Percentiles rank a stretch among this genome's conserved stretches.
phyloP scores from a whole-genome alignment of 2,113 vertebrate species.

The Hypocryptadius cinnamomeus region DNA sequence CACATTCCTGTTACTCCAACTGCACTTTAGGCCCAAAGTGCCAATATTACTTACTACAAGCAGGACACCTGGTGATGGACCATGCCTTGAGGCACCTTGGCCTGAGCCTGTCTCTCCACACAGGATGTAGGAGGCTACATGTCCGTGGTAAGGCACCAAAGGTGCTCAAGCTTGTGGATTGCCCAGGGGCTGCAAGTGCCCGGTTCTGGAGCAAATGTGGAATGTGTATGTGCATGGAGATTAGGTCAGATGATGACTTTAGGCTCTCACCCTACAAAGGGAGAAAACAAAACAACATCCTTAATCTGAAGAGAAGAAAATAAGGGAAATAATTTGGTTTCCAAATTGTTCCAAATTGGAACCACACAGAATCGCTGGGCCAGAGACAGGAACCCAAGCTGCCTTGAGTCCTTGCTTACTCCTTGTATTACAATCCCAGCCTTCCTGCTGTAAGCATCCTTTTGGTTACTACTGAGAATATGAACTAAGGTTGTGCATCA shows the following conservation, averaged over 20 bases:
- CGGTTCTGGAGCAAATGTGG: neutral
- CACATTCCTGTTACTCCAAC: neutral
- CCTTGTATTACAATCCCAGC: neutral
- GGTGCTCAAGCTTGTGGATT: neutral
- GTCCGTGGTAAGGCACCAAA: neutral
- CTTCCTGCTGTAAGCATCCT: neutral
- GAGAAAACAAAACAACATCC: neutral
- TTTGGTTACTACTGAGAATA: neutral
- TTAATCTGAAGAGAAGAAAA: neutral
- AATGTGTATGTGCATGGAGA: neutral
- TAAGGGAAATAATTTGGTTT: neutral
- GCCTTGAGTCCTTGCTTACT: neutral
- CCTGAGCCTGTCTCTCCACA: neutral
- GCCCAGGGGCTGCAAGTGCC: neutral
- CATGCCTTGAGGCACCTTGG: neutral
- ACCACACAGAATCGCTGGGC: neutral
- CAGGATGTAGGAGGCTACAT: neutral
- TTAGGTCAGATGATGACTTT: neutral
- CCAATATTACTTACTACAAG: neutral
- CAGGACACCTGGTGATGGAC: neutral
- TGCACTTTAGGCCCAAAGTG: neutral
- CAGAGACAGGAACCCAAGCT: neutral
- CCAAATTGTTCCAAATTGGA: neutral
- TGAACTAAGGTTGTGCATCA: neutral
- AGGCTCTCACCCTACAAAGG: neutral